Percentiles rank a stretch among this genome's conserved stretches.
These are phyloP conservation scores for Gymnarchus niloticus DNA, from an alignment of 2,113 vertebrate species.

Conservation along the genomic window DNA sequence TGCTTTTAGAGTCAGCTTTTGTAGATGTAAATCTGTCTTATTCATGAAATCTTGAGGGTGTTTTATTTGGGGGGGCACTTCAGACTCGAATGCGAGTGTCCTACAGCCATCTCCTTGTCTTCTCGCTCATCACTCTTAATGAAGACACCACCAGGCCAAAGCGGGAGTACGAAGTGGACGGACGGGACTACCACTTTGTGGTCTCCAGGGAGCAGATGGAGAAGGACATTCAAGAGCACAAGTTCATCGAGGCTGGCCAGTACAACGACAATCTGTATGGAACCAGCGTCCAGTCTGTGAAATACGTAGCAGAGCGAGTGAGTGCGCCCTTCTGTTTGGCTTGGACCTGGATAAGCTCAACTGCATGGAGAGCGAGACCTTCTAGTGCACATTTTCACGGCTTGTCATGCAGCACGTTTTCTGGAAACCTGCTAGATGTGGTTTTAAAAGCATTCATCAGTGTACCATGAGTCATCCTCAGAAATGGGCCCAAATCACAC, in stretches of 20 bases:
- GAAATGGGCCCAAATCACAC: not conserved
- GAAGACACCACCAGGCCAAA: conserved; percentile 88
- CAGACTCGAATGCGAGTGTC: not conserved
- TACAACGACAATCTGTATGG: conserved; percentile 98
- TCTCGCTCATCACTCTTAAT: not conserved
- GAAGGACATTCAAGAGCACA: conserved; percentile 98
- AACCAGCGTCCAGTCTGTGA: conserved; percentile 92
- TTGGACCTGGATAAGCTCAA: not conserved
- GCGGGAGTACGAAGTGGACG: conserved; percentile 91
- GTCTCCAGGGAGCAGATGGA: conserved; percentile 96
- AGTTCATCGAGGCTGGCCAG: conserved; percentile 96
- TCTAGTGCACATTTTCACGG: not conserved
- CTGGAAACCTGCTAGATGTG: not conserved
- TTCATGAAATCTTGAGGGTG: not conserved
- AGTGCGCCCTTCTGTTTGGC: conserved; percentile 25
- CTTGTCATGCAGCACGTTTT: not conserved
- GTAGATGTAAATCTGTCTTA: not conserved
- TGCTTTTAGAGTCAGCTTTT: not conserved
- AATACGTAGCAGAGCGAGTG: conserved; percentile 95
- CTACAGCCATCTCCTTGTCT: not conserved
- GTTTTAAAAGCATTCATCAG: not conserved
- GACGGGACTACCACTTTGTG: conserved; percentile 94
- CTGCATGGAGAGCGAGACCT: not conserved
- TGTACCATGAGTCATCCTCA: not conserved
- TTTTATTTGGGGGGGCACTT: not conserved